These are phyloP conservation scores for Mercenaria mercenaria DNA, from an alignment of 1,140 invertebrate species.

Conservation along the genomic window DNA sequence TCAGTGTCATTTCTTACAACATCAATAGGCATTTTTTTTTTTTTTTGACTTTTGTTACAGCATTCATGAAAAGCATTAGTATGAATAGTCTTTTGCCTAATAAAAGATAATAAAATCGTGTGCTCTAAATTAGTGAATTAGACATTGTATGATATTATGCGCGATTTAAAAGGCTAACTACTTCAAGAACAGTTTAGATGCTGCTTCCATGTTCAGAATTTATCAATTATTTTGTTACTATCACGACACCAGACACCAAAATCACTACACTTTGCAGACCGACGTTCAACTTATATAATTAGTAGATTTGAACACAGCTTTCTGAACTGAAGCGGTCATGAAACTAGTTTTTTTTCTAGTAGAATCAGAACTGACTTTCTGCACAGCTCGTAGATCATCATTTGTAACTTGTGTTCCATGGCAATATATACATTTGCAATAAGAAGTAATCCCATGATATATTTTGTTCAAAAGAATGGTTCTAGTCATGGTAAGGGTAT, in stretches of 20 bases:
- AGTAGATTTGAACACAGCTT: conserved; percentile 4
- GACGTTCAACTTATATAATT: not conserved
- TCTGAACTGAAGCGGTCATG: conserved; percentile 14
- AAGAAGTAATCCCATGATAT: conserved; percentile 10
- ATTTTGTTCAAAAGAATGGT: conserved; percentile 31
- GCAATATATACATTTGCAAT: not conserved
- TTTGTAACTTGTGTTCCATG: conserved; percentile 25
- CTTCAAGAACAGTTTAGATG: not conserved
- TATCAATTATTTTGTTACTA: conserved; percentile 19
- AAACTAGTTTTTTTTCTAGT: conserved; percentile 28
- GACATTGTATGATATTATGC: not conserved
- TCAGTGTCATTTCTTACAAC: too few species aligned
- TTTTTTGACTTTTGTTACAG: too few species aligned
- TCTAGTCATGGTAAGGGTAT: conserved; percentile 1
- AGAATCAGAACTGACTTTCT: not conserved
- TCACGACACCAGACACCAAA: not conserved
- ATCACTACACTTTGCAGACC: too few species aligned
- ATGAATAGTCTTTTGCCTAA: not conserved
- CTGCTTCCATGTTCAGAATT: conserved; percentile 38
- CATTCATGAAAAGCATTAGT: too few species aligned
- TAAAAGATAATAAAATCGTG: conserved; percentile 28
- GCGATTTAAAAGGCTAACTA: not conserved
- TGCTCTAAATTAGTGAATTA: not conserved
- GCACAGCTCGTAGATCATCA: conserved; percentile 16
- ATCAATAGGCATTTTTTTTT: too few species aligned